A percentile compares a stretch with the other conserved stretches of the same genome.
Evolutionary conservation across 1,140 invertebrate genomes (phyloP).

Genomic region (Andricus grossulariae): DNA sequence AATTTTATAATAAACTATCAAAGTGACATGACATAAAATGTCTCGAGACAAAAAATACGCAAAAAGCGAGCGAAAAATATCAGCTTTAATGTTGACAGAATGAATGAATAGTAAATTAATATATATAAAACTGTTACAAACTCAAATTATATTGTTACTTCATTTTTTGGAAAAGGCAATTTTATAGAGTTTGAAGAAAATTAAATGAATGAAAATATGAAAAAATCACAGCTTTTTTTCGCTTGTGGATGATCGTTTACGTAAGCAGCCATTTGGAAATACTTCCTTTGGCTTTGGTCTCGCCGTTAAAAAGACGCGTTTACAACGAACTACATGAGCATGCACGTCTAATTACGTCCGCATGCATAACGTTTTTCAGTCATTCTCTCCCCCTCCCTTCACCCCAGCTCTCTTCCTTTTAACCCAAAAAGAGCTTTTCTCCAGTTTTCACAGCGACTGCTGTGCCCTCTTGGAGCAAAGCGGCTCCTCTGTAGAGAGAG

Average conservation of each 20-base stretch:
- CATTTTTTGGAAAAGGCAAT: conserved; percentile 31
- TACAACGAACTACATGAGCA: conserved; percentile 15
- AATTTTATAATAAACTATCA: too few relatives aligned
- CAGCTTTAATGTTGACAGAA: too few relatives aligned
- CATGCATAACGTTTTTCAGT: not conserved
- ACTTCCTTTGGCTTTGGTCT: conserved; percentile 42
- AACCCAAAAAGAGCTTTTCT: not conserved
- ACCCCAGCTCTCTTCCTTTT: not conserved
- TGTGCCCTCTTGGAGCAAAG: not conserved
- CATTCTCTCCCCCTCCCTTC: not conserved
- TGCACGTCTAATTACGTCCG: conserved; percentile 31
- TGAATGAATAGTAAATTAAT: too few relatives aligned
- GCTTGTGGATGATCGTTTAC: not conserved
- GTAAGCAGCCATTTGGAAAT: conserved; percentile 45
- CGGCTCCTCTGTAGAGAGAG: not conserved
- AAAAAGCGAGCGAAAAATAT: too few relatives aligned
- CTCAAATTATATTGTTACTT: conserved; percentile 25
- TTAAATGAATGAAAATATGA: too few relatives aligned
- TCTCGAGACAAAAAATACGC: too few relatives aligned
- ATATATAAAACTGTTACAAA: conserved; percentile 10
- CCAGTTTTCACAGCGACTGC: not conserved
- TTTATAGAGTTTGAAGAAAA: too few relatives aligned
- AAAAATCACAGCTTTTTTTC: too few relatives aligned
- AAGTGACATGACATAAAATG: too few relatives aligned
- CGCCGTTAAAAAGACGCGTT: conserved; percentile 44